Evolutionary conservation across 2,888 invertebrate genomes (phyloP).

Genomic region (Sinohyriopsis cumingii): DNA sequence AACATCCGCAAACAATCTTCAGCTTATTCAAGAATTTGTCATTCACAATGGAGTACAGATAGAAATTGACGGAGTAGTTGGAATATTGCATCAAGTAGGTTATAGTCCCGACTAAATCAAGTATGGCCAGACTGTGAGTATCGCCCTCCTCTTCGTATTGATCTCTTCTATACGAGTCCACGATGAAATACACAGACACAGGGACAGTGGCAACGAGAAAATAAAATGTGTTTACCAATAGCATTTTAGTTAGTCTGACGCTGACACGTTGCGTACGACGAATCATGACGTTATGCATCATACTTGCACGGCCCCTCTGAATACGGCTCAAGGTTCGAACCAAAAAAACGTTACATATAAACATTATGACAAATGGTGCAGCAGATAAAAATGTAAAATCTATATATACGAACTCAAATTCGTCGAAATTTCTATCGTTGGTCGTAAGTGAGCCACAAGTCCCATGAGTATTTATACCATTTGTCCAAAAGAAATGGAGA

Average conservation of each 20-base stretch:
- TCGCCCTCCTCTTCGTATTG: neutral
- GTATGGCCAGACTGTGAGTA: neutral
- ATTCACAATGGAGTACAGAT: too few relatives aligned
- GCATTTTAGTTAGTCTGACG: conserved; percentile 43
- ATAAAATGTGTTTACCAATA: conserved; percentile 36
- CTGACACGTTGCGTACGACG: conserved; percentile 12
- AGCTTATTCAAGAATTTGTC: too few relatives aligned
- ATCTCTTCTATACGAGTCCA: conserved; percentile 36
- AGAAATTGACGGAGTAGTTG: too few relatives aligned
- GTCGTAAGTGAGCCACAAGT: conserved; percentile 15
- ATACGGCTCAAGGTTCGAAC: conserved; percentile 5
- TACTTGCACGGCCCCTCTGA: conserved; percentile 8
- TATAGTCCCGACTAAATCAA: too few relatives aligned
- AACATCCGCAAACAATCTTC: neutral
- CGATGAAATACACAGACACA: conserved; percentile 42
- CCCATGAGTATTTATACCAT: conserved; percentile 1
- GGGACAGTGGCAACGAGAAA: conserved; percentile 43
- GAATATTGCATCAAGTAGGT: too few relatives aligned
- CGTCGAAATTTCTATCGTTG: conserved; percentile 18
- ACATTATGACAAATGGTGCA: conserved; percentile 18
- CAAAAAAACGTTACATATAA: conserved; percentile 17
- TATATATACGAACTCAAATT: conserved; percentile 27
- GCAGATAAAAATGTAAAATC: conserved; percentile 20
- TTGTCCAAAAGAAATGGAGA: conserved; percentile 15
- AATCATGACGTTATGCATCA: neutral